Conservation (phyloP, 2,113 vertebrate genomes). For the Rallus limicola region DNA sequence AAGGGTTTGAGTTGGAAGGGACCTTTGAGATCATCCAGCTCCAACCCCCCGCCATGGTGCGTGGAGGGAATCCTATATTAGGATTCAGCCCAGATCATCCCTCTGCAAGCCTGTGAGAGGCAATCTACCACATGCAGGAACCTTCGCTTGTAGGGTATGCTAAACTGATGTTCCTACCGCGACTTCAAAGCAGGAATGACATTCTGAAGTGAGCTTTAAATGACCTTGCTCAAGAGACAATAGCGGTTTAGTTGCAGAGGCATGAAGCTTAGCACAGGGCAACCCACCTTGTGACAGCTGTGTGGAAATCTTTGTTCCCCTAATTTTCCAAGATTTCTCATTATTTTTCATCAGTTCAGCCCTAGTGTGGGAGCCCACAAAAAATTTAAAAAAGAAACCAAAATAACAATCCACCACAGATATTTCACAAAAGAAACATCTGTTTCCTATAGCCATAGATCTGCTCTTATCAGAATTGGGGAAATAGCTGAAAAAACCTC, state of each 20-base stretch:
- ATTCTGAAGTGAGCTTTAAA: slow-evolving; percentile 55
- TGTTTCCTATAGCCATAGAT: background rate
- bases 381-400: background rate
- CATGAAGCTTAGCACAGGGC: background rate
- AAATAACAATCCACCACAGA: background rate
- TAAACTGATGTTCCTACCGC: slow-evolving; percentile 51
- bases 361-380: background rate
- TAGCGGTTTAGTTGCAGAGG: background rate
- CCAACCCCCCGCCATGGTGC: too few relatives aligned
- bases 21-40: too few relatives aligned
- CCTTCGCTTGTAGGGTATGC: slow-evolving; percentile 44
- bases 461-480: background rate
- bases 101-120: slow-evolving; percentile 33
- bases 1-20: too few relatives aligned
- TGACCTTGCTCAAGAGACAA: slow-evolving; percentile 29
- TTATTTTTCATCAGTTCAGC: slow-evolving; percentile 19
- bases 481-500: background rate
- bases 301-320: background rate
- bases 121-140: slow-evolving; percentile 63
- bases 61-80: background rate
- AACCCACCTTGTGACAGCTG: background rate
- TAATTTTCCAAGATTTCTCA: slow-evolving; percentile 20
- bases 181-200: slow-evolving; percentile 28
- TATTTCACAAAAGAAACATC: background rate
- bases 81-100: slow-evolving; percentile 36